These are phyloP conservation scores for Liopterus haemorrhoidalis DNA, from an alignment of 2,888 invertebrate genomes.

Conservation along the genomic window DNA sequence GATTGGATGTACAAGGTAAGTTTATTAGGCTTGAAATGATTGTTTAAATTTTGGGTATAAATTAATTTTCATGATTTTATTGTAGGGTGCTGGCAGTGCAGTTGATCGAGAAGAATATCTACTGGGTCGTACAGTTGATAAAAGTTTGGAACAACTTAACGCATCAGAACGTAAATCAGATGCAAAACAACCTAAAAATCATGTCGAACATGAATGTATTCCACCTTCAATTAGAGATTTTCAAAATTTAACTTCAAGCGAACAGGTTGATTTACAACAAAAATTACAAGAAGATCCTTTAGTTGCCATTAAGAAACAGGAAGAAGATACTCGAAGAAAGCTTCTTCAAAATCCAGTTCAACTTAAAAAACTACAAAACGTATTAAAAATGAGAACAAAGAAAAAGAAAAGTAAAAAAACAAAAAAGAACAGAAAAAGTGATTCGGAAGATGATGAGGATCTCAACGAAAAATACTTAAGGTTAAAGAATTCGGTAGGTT, in stretches of 20 bases:
- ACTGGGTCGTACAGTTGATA: conserved; percentile 75
- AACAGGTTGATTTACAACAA: conserved; percentile 71
- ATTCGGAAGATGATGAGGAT: conserved; percentile 10
- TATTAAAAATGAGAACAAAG: conserved; percentile 57
- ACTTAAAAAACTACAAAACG: conserved; percentile 75
- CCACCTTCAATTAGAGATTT: conserved; percentile 63
- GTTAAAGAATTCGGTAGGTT: too few relatives aligned
- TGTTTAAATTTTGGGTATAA: conserved; percentile 8
- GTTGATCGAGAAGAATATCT: conserved; percentile 84
- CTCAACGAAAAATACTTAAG: too few relatives aligned
- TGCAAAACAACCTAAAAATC: conserved; percentile 52
- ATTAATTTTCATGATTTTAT: conserved; percentile 25
- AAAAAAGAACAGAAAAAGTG: conserved; percentile 30
- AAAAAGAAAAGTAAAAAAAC: conserved; percentile 51
- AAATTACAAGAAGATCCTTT: conserved; percentile 93
- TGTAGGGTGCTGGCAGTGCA: conserved; percentile 54
- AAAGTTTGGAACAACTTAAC: conserved; percentile 64
- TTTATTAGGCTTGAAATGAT: conserved; percentile 8
- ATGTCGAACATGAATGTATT: conserved; percentile 68
- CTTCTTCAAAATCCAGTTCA: conserved; percentile 88
- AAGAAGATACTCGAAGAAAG: conserved; percentile 79
- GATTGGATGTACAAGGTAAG: conserved; percentile 85
- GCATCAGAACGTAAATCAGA: conserved; percentile 49
- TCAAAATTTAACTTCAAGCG: conserved; percentile 37
- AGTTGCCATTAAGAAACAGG: conserved; percentile 80